Conservation (phyloP, 2,113 vertebrate genomes). For the Brachyhypopomus gauderio region DNA sequence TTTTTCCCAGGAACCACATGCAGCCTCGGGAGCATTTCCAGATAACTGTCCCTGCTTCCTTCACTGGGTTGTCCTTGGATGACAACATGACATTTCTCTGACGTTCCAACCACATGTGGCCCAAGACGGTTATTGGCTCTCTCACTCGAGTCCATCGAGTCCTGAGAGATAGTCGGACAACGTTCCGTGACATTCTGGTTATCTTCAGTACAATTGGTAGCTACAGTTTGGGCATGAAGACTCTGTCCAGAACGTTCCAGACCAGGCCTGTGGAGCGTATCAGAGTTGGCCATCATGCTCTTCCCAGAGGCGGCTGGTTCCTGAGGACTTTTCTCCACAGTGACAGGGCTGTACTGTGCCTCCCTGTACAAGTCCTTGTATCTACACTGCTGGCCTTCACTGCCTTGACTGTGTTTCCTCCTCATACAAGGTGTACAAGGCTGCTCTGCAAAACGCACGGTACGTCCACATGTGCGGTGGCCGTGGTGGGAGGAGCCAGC, state of each 20-base stretch:
- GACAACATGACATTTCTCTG: conserved; percentile 81
- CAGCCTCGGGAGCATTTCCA: conserved; percentile 70
- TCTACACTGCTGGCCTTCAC: conserved; percentile 64
- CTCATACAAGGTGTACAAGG: conserved; percentile 72
- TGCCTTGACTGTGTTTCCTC: conserved; percentile 66
- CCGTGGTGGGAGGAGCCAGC: neutral
- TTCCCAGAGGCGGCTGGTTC: conserved; percentile 66
- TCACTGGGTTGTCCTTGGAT: conserved; percentile 66
- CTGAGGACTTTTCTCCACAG: conserved; percentile 55
- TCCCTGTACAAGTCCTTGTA: conserved; percentile 79
- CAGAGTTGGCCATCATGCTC: conserved; percentile 21
- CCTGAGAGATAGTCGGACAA: neutral
- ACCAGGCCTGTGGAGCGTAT: conserved; percentile 1
- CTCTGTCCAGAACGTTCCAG: neutral
- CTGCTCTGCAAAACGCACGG: conserved; percentile 70
- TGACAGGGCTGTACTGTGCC: conserved; percentile 41
- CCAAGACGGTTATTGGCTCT: conserved; percentile 60
- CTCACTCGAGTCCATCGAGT: neutral
- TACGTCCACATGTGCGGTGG: conserved; percentile 56
- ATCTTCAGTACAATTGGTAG: neutral
- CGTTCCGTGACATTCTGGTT: neutral
- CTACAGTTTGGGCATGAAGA: conserved; percentile 2
- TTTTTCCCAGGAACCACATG: conserved; percentile 80
- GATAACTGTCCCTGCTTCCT: conserved; percentile 42
- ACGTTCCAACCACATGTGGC: conserved; percentile 70